A percentile compares a stretch with the other conserved stretches of the same genome.
These are phyloP conservation scores for Arbacia lixula DNA, from an alignment of 53 echinoderm and acorn worm genomes.

Conservation along the genomic window DNA sequence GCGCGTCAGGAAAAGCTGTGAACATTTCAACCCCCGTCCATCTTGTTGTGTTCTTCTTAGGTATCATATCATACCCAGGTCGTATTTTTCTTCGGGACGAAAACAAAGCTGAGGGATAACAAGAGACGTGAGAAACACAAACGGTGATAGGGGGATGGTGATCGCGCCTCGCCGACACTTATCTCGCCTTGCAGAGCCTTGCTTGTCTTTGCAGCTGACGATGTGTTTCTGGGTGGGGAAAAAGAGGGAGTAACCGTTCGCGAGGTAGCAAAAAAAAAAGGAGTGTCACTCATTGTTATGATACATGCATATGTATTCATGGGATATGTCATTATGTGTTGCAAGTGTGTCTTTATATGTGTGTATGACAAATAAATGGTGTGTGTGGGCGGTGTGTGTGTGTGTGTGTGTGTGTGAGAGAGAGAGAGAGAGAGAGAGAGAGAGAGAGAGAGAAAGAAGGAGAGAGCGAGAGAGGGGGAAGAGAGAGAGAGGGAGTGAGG, in stretches of 20 bases:
- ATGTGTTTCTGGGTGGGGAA: neutral
- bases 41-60: too few relatives aligned
- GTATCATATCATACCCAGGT: too few relatives aligned
- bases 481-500: neutral
- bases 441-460: neutral
- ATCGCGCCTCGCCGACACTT: constrained; percentile 15
- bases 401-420: too few relatives aligned
- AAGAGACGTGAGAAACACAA: constrained; percentile 29
- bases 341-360: too few relatives aligned
- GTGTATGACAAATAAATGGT: too few relatives aligned
- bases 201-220: constrained; percentile 21
- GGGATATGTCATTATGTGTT: too few relatives aligned
- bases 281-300: too few relatives aligned
- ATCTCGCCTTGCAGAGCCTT: neutral
- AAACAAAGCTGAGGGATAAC: constrained; percentile 24
- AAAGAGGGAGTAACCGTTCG: too few relatives aligned
- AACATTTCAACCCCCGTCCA: constrained; percentile 5
- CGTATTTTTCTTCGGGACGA: neutral
- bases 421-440: neutral
- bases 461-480: neutral
- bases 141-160: neutral
- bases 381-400: too few relatives aligned
- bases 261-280: too few relatives aligned
- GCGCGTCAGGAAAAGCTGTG: constrained; percentile 10
- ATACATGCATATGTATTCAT: too few relatives aligned